Conservation (phyloP, 2,888 invertebrate species). For the Peribatodes rhomboidaria region DNA sequence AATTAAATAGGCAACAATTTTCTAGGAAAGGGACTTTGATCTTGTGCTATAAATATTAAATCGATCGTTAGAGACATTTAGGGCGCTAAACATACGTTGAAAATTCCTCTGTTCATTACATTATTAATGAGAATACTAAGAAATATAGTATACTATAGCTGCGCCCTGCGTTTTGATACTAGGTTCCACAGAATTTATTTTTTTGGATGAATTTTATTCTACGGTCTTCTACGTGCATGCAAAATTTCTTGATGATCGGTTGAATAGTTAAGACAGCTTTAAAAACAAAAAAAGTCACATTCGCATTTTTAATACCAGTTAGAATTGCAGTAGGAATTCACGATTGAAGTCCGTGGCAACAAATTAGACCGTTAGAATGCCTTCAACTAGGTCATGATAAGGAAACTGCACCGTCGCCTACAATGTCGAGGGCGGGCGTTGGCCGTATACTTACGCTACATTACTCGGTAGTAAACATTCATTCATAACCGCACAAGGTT, state of each 20-base stretch:
- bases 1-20: background rate
- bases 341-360: background rate
- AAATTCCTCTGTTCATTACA: no score
- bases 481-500: slow-evolving; percentile 20
- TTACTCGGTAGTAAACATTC: slow-evolving; percentile 15
- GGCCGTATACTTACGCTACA: slow-evolving; percentile 27
- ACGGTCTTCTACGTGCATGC: no score
- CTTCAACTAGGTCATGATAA: slow-evolving; percentile 36
- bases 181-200: no score
- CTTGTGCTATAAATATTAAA: slow-evolving; percentile 1
- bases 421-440: slow-evolving; percentile 46
- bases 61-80: background rate
- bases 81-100: no score
- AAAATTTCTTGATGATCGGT: no score
- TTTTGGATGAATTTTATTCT: no score
- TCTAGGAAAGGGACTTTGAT: slow-evolving; percentile 11
- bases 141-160: no score
- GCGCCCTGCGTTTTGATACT: no score
- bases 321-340: background rate
- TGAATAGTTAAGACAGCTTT: no score
- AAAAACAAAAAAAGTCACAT: no score
- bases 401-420: slow-evolving; percentile 23
- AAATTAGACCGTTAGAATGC: slow-evolving; percentile 1
- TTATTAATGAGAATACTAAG: no score
- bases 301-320: no score